Conservation (phyloP, 1,140 invertebrate genomes). For the Hirudo medicinalis region DNA sequence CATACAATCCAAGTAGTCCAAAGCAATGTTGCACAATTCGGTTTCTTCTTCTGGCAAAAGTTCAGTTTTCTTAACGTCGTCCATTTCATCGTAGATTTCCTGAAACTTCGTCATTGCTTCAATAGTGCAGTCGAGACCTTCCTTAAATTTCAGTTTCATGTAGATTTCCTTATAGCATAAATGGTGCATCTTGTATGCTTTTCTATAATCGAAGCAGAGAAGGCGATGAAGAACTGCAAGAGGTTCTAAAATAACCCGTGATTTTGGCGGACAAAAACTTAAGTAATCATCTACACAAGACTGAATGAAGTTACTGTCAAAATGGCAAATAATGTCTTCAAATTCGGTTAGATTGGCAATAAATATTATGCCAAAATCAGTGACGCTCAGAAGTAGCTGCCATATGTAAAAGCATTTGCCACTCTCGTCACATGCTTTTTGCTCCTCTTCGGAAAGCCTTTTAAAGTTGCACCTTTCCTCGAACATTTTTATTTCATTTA, state of each 20-base stretch:
- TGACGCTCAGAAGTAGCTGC: too few relatives aligned
- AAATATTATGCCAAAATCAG: too few relatives aligned
- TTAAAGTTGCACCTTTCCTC: not conserved
- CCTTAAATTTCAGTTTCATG: not conserved
- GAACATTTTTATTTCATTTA: not conserved
- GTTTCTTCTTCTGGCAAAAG: not conserved
- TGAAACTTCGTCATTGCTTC: not conserved
- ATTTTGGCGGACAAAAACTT: not conserved
- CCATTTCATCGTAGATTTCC: not conserved
- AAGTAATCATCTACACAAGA: too few relatives aligned
- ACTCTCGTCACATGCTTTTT: not conserved
- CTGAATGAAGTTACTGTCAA: too few relatives aligned
- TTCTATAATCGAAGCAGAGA: constrained; percentile 2
- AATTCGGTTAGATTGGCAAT: too few relatives aligned
- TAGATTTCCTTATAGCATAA: not conserved
- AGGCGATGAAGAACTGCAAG: constrained; percentile 6
- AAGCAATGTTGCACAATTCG: not conserved
- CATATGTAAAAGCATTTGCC: not conserved
- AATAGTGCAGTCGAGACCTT: not conserved
- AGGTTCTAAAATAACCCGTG: not conserved
- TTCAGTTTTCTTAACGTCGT: not conserved
- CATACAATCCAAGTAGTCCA: constrained; percentile 3
- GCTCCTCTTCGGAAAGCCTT: not conserved
- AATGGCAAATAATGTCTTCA: too few relatives aligned
- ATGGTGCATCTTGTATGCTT: not conserved